Base-by-base conservation (phyloP, 2,113 vertebrate species). In the Lota lota region DNA sequence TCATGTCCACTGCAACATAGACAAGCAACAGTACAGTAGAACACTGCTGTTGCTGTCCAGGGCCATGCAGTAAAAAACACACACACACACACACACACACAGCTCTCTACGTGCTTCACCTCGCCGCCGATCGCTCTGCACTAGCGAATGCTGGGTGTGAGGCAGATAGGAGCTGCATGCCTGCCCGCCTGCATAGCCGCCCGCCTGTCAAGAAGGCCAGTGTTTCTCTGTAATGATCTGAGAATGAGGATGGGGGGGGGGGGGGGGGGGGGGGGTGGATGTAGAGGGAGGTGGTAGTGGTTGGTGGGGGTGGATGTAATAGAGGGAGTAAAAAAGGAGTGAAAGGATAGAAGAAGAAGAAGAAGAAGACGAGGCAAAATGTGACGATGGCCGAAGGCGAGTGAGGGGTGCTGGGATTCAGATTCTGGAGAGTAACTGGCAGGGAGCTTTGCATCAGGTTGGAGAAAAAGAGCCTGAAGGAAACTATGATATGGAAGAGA, bases 91-190 rank as follows among this genome's bases (percentile, higher is more conserved):
- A 22, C 60, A 24, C 8, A 22, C 22, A 28, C 22, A 24, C 60
- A 61, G 22, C 80, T 83, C 77, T 76, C 73, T 77, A 22, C 81
- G 81, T 73, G 22, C 17, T 53, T 8, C 17, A 17, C 11, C 50
- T 53, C 50, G 11, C 2, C 2, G 17, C 50, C 50, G 11, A 17
- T 12, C 50, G 11, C 12, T 53, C 50, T 53, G 50, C 50, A 28
- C 50, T 53, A 17, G 50, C 50, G 50, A 17, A 28, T 5, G 28
- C 28, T 28, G 28, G 28, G 28, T 28, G 28, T 28, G 28, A 28
- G 28, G 28, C 28, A 28, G 28, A 28, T 3, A 28, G 28, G 28
- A 28, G 28, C 28, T 28, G 28, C 28, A 28, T 28, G 28, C 28
- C 28, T 28, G 28, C 28, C 28, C 3, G 28, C 28, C 28, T 28